phyloP scores from a whole-genome alignment of 2,888 invertebrate genomes.

The Pheosia tremula region DNA sequence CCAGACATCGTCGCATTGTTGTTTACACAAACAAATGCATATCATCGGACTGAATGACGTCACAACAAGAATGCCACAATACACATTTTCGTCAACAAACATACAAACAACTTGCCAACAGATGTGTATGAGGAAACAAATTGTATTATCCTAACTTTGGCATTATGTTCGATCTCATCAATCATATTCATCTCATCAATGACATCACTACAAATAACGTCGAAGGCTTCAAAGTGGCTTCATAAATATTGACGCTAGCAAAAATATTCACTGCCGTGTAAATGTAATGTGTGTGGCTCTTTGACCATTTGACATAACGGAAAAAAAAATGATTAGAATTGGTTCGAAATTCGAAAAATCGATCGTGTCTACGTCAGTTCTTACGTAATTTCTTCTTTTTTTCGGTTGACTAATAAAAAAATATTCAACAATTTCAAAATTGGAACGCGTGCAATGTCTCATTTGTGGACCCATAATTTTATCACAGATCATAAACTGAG shows the following conservation, averaged over 20 bases:
- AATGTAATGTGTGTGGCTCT: no score
- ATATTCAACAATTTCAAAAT: no score
- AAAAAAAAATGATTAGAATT: no score
- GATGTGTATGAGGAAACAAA: conserved; percentile 23
- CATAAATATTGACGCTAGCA: no score
- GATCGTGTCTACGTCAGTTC: no score
- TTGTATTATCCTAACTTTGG: background rate
- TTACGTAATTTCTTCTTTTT: no score
- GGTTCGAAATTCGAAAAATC: no score
- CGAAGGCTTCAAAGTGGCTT: background rate
- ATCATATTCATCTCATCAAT: background rate
- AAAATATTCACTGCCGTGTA: no score
- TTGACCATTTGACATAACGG: no score
- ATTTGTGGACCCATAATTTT: conserved; percentile 17
- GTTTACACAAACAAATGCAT: conserved; percentile 60
- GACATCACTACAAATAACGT: no score
- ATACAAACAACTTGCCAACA: conserved; percentile 13
- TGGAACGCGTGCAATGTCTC: conserved; percentile 22
- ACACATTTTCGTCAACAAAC: conserved; percentile 48
- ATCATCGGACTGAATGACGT: conserved; percentile 26
- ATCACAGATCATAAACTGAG: conserved; percentile 23
- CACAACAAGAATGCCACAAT: conserved; percentile 45
- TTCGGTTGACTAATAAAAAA: no score
- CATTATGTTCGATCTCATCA: background rate
- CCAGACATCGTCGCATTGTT: conserved; percentile 15